phyloP scores from a whole-genome alignment of 1,140 invertebrate species.

The Brevipalpus yothersi region DNA sequence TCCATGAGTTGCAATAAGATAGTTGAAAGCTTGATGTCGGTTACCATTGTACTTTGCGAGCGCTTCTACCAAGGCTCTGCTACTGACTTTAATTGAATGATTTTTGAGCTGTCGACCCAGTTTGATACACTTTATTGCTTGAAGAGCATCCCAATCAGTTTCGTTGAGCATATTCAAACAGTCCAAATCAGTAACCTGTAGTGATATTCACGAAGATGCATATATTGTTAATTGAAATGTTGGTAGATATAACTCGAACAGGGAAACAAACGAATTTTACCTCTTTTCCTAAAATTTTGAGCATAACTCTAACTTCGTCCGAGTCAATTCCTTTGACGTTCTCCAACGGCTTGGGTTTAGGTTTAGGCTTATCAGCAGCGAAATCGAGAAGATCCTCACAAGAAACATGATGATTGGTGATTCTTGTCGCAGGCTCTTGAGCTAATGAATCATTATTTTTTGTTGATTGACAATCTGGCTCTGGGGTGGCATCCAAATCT shows the following conservation, averaged over 20 bases:
- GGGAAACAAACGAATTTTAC: slow-evolving; percentile 22
- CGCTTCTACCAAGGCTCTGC: slow-evolving; percentile 17
- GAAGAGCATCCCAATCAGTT: slow-evolving; percentile 63
- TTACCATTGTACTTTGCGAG: slow-evolving; percentile 21
- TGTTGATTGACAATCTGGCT: background rate
- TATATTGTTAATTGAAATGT: background rate
- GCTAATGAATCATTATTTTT: background rate
- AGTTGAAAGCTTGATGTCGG: slow-evolving; percentile 20
- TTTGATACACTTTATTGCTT: slow-evolving; percentile 52
- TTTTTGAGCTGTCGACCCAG: slow-evolving; percentile 14
- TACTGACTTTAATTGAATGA: slow-evolving; percentile 16
- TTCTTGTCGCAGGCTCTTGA: background rate
- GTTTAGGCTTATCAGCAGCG: slow-evolving; percentile 43
- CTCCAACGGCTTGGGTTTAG: background rate
- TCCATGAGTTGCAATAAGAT: slow-evolving; percentile 16
- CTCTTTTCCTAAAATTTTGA: slow-evolving; percentile 57
- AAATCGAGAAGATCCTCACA: slow-evolving; percentile 78
- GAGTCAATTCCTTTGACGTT: slow-evolving; percentile 38
- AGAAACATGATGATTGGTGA: slow-evolving; percentile 36
- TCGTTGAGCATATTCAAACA: slow-evolving; percentile 54
- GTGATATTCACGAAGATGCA: slow-evolving; percentile 4
- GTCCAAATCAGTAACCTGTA: slow-evolving; percentile 44
- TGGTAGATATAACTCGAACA: background rate
- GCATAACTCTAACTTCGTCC: slow-evolving; percentile 73
- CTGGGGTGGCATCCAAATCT: no score